A percentile compares a stretch with the other conserved stretches of the same genome.
These are phyloP conservation scores for Aphrocallistes beatrix DNA, from an alignment of 37 sponge, comb jelly and placozoan species.

Conservation along the genomic window DNA sequence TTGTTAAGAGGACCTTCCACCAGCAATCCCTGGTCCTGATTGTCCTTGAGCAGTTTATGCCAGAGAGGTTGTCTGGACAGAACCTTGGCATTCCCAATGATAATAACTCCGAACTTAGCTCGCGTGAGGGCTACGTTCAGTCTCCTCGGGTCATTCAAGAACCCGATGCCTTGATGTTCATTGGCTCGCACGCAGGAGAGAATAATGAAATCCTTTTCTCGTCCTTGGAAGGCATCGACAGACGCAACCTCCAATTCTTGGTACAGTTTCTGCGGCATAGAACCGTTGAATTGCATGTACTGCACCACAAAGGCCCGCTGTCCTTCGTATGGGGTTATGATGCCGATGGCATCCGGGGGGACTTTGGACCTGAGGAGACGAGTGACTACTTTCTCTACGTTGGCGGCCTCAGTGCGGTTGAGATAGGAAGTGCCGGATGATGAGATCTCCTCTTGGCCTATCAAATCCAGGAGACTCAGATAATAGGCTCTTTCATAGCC, in stretches of 20 bases:
- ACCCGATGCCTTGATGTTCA: slow-evolving; percentile 94
- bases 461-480: not conserved
- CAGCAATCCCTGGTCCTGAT: slow-evolving; percentile 58
- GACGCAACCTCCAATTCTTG: slow-evolving; percentile 90
- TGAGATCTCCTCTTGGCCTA: slow-evolving; percentile 88
- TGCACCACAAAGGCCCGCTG: slow-evolving; percentile 91
- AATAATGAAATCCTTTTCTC: slow-evolving; percentile 94
- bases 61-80: slow-evolving; percentile 77
- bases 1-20: slow-evolving; percentile 82
- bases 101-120: slow-evolving; percentile 78
- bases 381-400: slow-evolving; percentile 87
- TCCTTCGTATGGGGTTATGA: slow-evolving; percentile 95
- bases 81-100: slow-evolving; percentile 90
- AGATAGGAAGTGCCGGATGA: slow-evolving; percentile 82
- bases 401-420: slow-evolving; percentile 78
- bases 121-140: slow-evolving; percentile 92
- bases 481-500: not conserved
- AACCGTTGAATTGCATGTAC: slow-evolving; percentile 77
- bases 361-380: slow-evolving; percentile 36
- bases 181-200: slow-evolving; percentile 85
- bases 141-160: slow-evolving; percentile 87
- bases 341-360: slow-evolving; percentile 79
- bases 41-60: slow-evolving; percentile 69
- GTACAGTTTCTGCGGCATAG: slow-evolving; percentile 72
- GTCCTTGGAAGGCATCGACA: slow-evolving; percentile 96